Evolutionary conservation across 2,113 vertebrate species (phyloP).

Genomic region (Eurypyga helias): DNA sequence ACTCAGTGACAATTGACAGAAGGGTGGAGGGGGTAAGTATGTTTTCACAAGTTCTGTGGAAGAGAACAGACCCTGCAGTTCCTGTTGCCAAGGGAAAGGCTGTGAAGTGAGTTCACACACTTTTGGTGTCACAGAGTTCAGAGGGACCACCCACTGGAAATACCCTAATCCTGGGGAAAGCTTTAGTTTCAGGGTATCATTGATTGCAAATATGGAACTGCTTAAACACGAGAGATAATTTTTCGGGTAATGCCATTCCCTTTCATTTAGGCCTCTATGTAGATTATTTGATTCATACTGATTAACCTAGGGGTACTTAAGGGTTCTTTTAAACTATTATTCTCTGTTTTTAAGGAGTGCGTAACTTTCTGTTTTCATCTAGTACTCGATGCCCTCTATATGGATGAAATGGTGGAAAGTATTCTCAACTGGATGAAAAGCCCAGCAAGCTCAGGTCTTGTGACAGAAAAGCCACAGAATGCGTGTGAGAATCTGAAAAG

Average conservation of each 20-base stretch:
- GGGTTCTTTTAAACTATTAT: background rate
- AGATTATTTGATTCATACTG: background rate
- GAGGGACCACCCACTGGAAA: background rate
- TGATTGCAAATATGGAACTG: background rate
- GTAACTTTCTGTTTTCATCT: conserved; percentile 14
- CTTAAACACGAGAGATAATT: background rate
- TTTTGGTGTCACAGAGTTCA: background rate
- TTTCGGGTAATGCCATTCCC: background rate
- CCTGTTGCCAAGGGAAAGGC: background rate
- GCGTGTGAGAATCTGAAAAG: background rate
- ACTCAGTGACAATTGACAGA: background rate
- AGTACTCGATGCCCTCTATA: conserved; percentile 90
- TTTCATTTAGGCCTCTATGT: background rate
- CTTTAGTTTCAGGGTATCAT: background rate
- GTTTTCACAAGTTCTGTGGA: background rate
- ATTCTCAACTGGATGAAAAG: conserved; percentile 78
- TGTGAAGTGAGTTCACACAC: background rate
- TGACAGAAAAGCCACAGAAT: background rate
- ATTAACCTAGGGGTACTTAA: background rate
- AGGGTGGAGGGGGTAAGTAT: background rate
- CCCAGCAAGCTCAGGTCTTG: conserved; percentile 32
- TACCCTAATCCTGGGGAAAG: accelerated
- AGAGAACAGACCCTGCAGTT: background rate
- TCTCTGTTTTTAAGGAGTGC: background rate
- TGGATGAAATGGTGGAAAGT: conserved; percentile 88